These are phyloP conservation scores for Nasonia longicornis DNA, from an alignment of 1,140 invertebrate species.

Conservation along the genomic window DNA sequence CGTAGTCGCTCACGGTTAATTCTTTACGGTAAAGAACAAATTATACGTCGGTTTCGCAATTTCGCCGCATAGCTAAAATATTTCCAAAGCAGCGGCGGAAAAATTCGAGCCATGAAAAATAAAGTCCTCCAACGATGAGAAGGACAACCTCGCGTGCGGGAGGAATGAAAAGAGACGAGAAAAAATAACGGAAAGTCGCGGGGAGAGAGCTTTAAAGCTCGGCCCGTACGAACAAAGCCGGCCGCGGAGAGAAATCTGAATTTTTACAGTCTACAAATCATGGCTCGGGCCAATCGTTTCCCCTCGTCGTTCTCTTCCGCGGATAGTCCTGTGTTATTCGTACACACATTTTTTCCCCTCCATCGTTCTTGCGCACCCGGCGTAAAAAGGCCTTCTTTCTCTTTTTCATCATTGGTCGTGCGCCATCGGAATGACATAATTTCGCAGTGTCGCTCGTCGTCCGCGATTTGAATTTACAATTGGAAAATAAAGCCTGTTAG, in stretches of 20 bases:
- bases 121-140: background rate
- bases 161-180: background rate
- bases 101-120: background rate
- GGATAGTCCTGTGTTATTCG: background rate
- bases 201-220: background rate
- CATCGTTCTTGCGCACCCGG: background rate
- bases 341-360: background rate
- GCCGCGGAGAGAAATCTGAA: background rate
- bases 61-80: too few species aligned
- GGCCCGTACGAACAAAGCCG: slow-evolving; percentile 8
- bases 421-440: background rate
- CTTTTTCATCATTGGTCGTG: background rate
- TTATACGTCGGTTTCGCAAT: too few species aligned
- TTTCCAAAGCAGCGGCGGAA: background rate
- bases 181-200: background rate
- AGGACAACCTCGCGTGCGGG: background rate
- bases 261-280: slow-evolving; percentile 20
- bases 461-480: background rate
- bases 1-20: too few species aligned
- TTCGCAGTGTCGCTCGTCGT: background rate
- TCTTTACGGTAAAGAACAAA: too few species aligned
- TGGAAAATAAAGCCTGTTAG: background rate
- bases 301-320: background rate
- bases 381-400: background rate
- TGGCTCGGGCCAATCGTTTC: slow-evolving; percentile 13